Percentiles rank a stretch among this genome's conserved stretches.
These are phyloP conservation scores for Caenorhabditis zanzibari DNA, from an alignment of 2,888 invertebrate genomes.

Conservation along the genomic window DNA sequence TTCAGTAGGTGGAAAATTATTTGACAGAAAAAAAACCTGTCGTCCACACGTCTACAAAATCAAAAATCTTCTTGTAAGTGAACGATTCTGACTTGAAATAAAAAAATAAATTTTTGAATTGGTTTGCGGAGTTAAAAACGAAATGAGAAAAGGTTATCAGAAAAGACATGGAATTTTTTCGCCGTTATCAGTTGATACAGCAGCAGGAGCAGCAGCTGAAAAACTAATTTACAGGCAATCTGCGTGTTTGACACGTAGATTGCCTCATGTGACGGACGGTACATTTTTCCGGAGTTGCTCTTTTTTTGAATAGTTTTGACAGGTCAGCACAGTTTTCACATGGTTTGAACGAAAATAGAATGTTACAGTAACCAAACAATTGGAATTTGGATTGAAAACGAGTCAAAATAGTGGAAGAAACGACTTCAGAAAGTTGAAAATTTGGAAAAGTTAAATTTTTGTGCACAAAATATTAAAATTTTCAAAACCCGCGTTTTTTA, in stretches of 20 bases:
- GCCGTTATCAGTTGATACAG: background rate
- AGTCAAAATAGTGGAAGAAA: no score
- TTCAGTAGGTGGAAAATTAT: background rate
- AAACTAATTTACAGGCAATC: conserved; percentile 5
- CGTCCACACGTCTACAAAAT: background rate
- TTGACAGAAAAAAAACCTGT: background rate
- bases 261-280: background rate
- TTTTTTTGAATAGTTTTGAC: background rate
- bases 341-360: no score
- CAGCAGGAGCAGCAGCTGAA: background rate
- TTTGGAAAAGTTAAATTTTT: no score
- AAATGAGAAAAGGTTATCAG: background rate
- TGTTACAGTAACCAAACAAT: no score
- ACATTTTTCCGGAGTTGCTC: background rate
- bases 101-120: no score
- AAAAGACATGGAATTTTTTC: background rate
- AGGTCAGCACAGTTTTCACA: background rate
- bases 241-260: background rate
- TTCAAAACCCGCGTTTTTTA: no score
- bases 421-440: no score
- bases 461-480: no score
- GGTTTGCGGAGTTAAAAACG: no score
- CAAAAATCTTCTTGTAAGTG: background rate
- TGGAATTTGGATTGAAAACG: no score
- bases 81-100: no score